Base-by-base conservation (phyloP, 23 tunicate genomes). In the Clavelina lepadiformis region DNA sequence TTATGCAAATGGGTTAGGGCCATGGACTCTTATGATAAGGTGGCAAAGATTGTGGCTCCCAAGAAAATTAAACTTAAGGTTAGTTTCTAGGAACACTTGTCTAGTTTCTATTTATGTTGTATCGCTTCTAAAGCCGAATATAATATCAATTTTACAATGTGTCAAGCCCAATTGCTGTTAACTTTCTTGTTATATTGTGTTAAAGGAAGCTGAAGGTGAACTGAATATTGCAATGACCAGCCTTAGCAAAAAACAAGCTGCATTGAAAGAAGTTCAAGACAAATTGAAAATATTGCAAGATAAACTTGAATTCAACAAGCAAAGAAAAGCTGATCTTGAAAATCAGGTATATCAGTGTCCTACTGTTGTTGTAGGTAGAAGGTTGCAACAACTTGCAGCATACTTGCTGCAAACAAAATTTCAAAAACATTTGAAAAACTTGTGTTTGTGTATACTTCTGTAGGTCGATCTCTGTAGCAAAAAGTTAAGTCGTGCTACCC, bases 1-100 rank as follows among this genome's bases (percentile, higher is more conserved):
- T 61, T 93, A 31, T 93, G 98, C 72, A 93, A 93, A 46, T 93
- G 98, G 98, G 94, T 93, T 3, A 51, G 92, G 37, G 98, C 98
- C 46, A 91, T 91, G 91, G 98, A 91, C 35, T 83, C 92, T 0
- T 91, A 91, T 65, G 98, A 91, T 47, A 83, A 63, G 38, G 98
- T 91, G 1, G 92, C 92, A 26, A 91, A 91, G 45, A 72, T 91
- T 58, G 98, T 91, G 28, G 98, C 98, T 22, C 98, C 98, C n/a
- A 91, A 91, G 72, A 91, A 91, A 61, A 73, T 82, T 24, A 91
- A 91, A 60, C 85, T 91, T 21, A 83, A 91, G 91, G 96, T 78
- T 36, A n/a, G n/a, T n/a, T n/a, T n/a, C n/a, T n/a, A n/a, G n/a
- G n/a, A n/a, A n/a, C n/a, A n/a, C n/a, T n/a, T n/a, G n/a, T n/a